phyloP scores from a whole-genome alignment of 2,888 invertebrate genomes.

The Fragum whitleyi region DNA sequence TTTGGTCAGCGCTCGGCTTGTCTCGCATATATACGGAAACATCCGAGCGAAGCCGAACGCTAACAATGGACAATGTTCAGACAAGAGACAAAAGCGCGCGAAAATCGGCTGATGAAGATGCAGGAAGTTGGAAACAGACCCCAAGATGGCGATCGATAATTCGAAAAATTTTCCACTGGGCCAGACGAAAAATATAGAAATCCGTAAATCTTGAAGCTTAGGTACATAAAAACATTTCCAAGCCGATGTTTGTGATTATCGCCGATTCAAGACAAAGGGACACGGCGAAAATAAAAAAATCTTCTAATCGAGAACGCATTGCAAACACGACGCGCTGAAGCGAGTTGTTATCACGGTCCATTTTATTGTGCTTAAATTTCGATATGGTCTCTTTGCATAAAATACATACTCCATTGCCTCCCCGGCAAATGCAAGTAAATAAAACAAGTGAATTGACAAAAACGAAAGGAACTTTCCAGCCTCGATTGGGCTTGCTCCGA shows the following conservation, averaged over 20 bases:
- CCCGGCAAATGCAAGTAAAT: slow-evolving; percentile 4
- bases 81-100: background rate
- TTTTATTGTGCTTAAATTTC: background rate
- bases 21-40: background rate
- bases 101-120: slow-evolving; percentile 3
- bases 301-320: background rate
- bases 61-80: background rate
- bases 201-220: background rate
- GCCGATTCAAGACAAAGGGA: background rate
- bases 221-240: slow-evolving; percentile 3
- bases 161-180: background rate
- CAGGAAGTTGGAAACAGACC: background rate
- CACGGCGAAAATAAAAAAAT: background rate
- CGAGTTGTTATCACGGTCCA: slow-evolving; percentile 4
- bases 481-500: slow-evolving; percentile 8
- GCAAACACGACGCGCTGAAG: slow-evolving; percentile 4
- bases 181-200: background rate
- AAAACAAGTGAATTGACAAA: background rate
- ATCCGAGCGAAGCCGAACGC: slow-evolving; percentile 1
- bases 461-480: slow-evolving; percentile 8
- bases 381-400: background rate
- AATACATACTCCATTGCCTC: background rate
- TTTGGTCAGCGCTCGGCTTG: background rate
- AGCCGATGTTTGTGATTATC: slow-evolving; percentile 3
- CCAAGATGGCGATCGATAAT: background rate